Percentiles rank a stretch among this genome's conserved stretches.
These are phyloP conservation scores for Echeneis naucrates DNA, from an alignment of 2,797 vertebrate species.

Conservation along the genomic window DNA sequence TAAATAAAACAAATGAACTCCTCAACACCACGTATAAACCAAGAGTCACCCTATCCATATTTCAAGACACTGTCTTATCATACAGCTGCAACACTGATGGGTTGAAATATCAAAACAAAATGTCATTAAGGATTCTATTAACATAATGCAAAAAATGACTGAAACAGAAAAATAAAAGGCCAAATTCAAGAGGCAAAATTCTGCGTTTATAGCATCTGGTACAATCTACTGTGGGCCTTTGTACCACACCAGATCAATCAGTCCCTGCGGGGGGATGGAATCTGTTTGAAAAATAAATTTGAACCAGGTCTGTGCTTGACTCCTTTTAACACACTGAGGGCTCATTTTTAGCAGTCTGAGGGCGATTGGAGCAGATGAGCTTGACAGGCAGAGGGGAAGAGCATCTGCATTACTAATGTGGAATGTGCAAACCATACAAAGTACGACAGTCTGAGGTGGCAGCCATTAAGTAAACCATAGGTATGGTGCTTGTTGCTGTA, in stretches of 20 bases:
- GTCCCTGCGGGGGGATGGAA: slow-evolving; percentile 40
- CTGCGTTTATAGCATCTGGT: slow-evolving; percentile 22
- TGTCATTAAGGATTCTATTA: slow-evolving; percentile 8
- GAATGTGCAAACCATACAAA: slow-evolving; percentile 69
- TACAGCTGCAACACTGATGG: neutral
- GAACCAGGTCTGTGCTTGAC: slow-evolving; percentile 59
- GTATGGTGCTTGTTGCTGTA: slow-evolving; percentile 18
- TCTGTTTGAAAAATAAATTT: slow-evolving; percentile 60
- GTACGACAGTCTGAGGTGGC: slow-evolving; percentile 46
- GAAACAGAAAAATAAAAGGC: neutral
- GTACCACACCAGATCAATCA: slow-evolving; percentile 48
- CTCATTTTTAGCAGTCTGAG: slow-evolving; percentile 61
- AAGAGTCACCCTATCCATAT: neutral
- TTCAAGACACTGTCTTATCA: slow-evolving; percentile 10
- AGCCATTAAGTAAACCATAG: slow-evolving; percentile 57
- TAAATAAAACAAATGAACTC: neutral
- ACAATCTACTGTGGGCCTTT: slow-evolving; percentile 15
- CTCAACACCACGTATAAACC: neutral
- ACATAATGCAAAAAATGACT: neutral
- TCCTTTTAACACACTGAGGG: slow-evolving; percentile 66
- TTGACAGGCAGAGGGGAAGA: slow-evolving; percentile 66
- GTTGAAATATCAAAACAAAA: slow-evolving; percentile 7
- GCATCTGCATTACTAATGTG: slow-evolving; percentile 79
- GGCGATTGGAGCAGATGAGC: slow-evolving; percentile 74
- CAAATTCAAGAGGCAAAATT: slow-evolving; percentile 26